Evolutionary conservation across 1,140 invertebrate genomes (phyloP).

Genomic region (Sipha flava): DNA sequence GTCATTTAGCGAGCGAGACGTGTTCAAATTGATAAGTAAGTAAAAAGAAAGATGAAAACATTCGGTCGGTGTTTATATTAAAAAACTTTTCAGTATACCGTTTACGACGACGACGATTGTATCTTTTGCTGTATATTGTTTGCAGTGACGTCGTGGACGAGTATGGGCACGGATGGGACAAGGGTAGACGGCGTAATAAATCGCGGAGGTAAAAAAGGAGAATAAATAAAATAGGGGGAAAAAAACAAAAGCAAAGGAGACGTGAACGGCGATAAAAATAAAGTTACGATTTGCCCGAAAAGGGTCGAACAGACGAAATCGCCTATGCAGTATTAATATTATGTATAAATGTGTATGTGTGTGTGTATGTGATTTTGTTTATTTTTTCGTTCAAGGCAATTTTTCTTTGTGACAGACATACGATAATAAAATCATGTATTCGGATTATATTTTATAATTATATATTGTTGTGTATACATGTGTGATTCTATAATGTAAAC

Average conservation of each 20-base stretch:
- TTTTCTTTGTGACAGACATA: too few relatives aligned
- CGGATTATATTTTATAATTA: too few relatives aligned
- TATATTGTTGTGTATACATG: too few relatives aligned
- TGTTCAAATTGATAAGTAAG: constrained; percentile 6
- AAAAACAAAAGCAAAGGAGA: background rate
- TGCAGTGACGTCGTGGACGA: background rate
- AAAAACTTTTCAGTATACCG: background rate
- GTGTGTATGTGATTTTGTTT: too few relatives aligned
- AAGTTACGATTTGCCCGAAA: background rate
- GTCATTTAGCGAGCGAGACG: background rate
- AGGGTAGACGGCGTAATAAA: too few relatives aligned
- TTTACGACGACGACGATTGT: background rate
- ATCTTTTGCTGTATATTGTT: background rate
- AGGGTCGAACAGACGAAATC: background rate
- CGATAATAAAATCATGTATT: too few relatives aligned
- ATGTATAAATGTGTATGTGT: too few relatives aligned
- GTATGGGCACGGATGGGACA: too few relatives aligned
- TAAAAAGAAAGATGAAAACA: background rate
- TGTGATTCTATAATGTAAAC: too few relatives aligned
- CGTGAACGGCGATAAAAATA: background rate
- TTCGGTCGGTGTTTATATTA: constrained; percentile 9
- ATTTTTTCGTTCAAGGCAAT: too few relatives aligned
- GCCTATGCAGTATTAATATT: background rate
- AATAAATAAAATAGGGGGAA: background rate
- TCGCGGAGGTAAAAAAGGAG: too few relatives aligned